Conservation (phyloP, 1,140 invertebrate genomes). For the Megalonaias nervosa region DNA sequence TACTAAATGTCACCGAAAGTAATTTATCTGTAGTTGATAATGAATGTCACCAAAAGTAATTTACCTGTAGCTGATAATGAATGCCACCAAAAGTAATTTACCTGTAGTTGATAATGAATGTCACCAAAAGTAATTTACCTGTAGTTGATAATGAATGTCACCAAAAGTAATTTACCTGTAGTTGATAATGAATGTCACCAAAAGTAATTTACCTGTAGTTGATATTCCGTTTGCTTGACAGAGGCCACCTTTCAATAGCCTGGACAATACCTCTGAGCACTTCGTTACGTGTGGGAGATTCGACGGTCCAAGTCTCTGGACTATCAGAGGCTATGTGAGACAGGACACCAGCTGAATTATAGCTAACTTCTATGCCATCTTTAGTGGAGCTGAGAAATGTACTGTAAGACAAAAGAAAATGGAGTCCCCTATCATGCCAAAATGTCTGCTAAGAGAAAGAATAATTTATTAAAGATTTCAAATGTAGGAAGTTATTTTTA, state of each 20-base stretch:
- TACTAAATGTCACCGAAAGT: conserved; percentile 76
- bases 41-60: neutral
- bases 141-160: conserved; percentile 90
- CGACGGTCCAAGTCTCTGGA: conserved; percentile 84
- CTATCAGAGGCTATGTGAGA: conserved; percentile 97
- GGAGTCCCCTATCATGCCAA: too few relatives aligned
- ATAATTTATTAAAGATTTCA: too few relatives aligned
- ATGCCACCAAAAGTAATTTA: too few relatives aligned
- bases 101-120: neutral
- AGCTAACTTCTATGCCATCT: conserved; percentile 97
- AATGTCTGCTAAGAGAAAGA: too few relatives aligned
- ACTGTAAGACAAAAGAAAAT: conserved; percentile 69
- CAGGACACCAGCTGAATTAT: conserved; percentile 96
- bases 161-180: too few relatives aligned
- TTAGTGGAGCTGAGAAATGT: conserved; percentile 86
- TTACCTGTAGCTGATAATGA: conserved; percentile 94
- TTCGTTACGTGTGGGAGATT: conserved; percentile 79
- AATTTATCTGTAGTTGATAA: neutral
- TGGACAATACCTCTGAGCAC: conserved; percentile 81
- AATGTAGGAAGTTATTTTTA: too few relatives aligned
- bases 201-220: conserved; percentile 83
- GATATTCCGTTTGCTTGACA: conserved; percentile 91
- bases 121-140: conserved; percentile 71
- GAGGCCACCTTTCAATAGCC: conserved; percentile 91
- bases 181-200: neutral